Percentiles rank a stretch among this genome's conserved stretches.
These are phyloP conservation scores for Elegia similella DNA, from an alignment of 2,888 invertebrate species.

Conservation along the genomic window DNA sequence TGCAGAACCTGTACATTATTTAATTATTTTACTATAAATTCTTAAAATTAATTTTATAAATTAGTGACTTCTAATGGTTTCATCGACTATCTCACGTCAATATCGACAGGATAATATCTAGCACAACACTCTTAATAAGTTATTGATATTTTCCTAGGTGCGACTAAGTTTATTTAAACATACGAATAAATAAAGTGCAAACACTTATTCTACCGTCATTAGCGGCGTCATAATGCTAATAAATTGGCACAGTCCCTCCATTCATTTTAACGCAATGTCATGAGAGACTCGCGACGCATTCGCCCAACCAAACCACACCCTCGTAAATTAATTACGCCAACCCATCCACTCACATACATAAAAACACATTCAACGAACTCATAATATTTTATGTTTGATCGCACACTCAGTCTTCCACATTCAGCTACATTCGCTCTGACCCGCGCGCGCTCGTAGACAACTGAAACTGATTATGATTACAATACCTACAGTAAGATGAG, in stretches of 20 bases:
- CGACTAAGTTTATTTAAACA: constrained; percentile 80
- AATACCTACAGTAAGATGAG: constrained; percentile 57
- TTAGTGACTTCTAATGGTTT: constrained; percentile 77
- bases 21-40: constrained; percentile 74
- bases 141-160: constrained; percentile 82
- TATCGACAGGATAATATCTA: constrained; percentile 73
- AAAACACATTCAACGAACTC: constrained; percentile 1
- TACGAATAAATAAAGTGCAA: constrained; percentile 83
- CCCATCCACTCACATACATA: background rate
- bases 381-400: background rate
- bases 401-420: constrained; percentile 27
- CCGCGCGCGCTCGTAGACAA: constrained; percentile 35
- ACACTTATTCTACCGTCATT: constrained; percentile 81
- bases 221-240: constrained; percentile 74
- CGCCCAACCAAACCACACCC: constrained; percentile 18
- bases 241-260: constrained; percentile 77
- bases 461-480: constrained; percentile 54
- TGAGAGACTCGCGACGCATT: constrained; percentile 19
- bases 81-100: constrained; percentile 72
- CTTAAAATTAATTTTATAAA: constrained; percentile 77
- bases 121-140: constrained; percentile 82
- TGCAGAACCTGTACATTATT: constrained; percentile 60
- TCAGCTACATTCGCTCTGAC: constrained; percentile 30
- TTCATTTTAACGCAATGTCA: constrained; percentile 50
- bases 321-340: background rate